These are phyloP conservation scores for Gyrodactylus salaris DNA, from an alignment of 1,140 invertebrate species.

Conservation along the genomic window DNA sequence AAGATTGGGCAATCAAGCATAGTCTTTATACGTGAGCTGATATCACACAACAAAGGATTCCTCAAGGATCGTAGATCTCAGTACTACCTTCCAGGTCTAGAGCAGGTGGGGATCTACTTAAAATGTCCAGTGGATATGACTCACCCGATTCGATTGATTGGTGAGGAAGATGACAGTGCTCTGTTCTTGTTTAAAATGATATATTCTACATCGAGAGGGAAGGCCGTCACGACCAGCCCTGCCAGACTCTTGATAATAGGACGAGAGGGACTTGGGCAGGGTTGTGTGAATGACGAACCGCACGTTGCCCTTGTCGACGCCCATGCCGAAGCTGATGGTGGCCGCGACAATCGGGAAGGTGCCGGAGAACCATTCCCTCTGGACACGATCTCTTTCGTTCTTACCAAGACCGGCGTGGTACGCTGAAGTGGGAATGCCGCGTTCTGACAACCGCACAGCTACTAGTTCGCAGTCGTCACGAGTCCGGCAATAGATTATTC, in stretches of 20 bases:
- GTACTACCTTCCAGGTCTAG: too few species aligned
- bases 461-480: slow-evolving; percentile 30
- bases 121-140: too few species aligned
- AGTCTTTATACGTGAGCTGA: not conserved
- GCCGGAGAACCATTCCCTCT: slow-evolving; percentile 32
- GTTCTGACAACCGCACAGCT: slow-evolving; percentile 23
- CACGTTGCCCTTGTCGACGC: slow-evolving; percentile 34
- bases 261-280: slow-evolving; percentile 20
- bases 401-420: slow-evolving; percentile 22
- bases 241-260: slow-evolving; percentile 26
- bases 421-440: slow-evolving; percentile 15
- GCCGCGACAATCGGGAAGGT: slow-evolving; percentile 26
- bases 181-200: slow-evolving; percentile 37
- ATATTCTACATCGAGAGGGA: slow-evolving; percentile 27
- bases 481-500: slow-evolving; percentile 34
- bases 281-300: slow-evolving; percentile 64
- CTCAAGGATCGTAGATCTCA: not conserved
- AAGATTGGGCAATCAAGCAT: not conserved
- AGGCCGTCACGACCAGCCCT: slow-evolving; percentile 31
- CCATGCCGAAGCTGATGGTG: slow-evolving; percentile 39
- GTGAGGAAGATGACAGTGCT: slow-evolving; percentile 3
- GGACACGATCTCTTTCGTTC: slow-evolving; percentile 23
- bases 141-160: not conserved
- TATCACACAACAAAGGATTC: not conserved
- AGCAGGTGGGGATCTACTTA: not conserved